A percentile compares a stretch with the other conserved stretches of the same genome.
Conservation (phyloP, 2,888 invertebrate genomes). For the Dynastes hyllus region DNA sequence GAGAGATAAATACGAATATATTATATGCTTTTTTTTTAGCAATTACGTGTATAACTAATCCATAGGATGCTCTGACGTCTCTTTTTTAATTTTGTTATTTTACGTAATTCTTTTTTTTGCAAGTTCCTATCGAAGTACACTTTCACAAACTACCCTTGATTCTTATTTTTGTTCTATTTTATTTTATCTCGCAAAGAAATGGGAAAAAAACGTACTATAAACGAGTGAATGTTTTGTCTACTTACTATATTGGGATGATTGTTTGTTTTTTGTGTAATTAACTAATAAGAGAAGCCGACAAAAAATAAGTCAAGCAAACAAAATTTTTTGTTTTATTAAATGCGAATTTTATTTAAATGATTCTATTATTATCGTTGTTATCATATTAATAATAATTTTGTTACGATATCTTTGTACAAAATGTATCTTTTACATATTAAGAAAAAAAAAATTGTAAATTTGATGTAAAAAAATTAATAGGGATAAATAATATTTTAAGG, state of each 20-base stretch:
- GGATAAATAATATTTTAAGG: constrained; percentile 19
- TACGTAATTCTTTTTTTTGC: constrained; percentile 11
- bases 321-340: not conserved
- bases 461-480: constrained; percentile 31
- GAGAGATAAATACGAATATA: not conserved
- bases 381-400: constrained; percentile 18
- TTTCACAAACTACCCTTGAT: not conserved
- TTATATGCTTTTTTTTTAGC: constrained; percentile 53
- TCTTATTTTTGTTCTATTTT: constrained; percentile 23
- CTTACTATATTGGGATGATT: not conserved
- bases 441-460: constrained; percentile 30
- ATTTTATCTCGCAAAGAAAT: constrained; percentile 7
- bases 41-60: constrained; percentile 11
- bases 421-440: constrained; percentile 51
- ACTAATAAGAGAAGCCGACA: not conserved
- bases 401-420: constrained; percentile 43
- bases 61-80: not conserved
- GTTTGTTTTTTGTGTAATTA: not conserved
- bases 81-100: constrained; percentile 18
- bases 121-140: constrained; percentile 42
- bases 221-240: not conserved
- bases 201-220: constrained; percentile 15
- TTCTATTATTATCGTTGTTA: constrained; percentile 7
- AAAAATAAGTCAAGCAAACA: constrained; percentile 3
- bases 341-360: not conserved